Conservation (phyloP, 2,797 vertebrate genomes). For the Clarias laeviceps region DNA sequence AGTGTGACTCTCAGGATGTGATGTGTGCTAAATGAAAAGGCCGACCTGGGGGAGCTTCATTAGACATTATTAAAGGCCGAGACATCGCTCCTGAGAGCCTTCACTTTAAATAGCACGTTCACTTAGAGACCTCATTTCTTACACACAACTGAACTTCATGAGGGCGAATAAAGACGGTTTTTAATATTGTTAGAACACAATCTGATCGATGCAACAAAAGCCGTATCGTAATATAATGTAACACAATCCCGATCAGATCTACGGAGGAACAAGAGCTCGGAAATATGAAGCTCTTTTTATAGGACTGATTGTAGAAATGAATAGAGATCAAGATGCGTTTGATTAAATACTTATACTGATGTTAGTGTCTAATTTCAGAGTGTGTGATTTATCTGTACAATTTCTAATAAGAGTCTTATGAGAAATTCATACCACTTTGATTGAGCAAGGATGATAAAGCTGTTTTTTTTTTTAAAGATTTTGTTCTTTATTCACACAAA, state of each 20-base stretch:
- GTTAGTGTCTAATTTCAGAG: constrained; percentile 1
- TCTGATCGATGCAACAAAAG: constrained; percentile 71
- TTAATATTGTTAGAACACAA: constrained; percentile 73
- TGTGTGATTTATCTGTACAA: background rate
- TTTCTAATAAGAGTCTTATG: background rate
- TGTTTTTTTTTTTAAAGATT: background rate
- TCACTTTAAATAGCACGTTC: constrained; percentile 85
- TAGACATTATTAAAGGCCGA: constrained; percentile 82
- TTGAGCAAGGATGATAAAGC: background rate
- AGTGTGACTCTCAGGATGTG: constrained; percentile 51
- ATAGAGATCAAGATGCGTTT: background rate
- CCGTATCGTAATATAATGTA: constrained; percentile 46
- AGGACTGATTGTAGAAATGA: background rate
- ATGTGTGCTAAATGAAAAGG: constrained; percentile 72
- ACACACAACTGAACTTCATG: constrained; percentile 85
- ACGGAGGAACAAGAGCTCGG: constrained; percentile 65
- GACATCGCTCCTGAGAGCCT: constrained; percentile 77
- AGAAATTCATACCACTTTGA: background rate
- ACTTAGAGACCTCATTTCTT: constrained; percentile 83
- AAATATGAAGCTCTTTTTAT: constrained; percentile 48
- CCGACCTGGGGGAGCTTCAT: constrained; percentile 75
- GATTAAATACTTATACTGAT: background rate
- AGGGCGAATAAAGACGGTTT: constrained; percentile 69
- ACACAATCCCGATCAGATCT: constrained; percentile 4
- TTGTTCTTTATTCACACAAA: no score